These are phyloP conservation scores for Atherinosoma microstoma DNA, from an alignment of 2,797 vertebrate genomes.

Conservation along the genomic window DNA sequence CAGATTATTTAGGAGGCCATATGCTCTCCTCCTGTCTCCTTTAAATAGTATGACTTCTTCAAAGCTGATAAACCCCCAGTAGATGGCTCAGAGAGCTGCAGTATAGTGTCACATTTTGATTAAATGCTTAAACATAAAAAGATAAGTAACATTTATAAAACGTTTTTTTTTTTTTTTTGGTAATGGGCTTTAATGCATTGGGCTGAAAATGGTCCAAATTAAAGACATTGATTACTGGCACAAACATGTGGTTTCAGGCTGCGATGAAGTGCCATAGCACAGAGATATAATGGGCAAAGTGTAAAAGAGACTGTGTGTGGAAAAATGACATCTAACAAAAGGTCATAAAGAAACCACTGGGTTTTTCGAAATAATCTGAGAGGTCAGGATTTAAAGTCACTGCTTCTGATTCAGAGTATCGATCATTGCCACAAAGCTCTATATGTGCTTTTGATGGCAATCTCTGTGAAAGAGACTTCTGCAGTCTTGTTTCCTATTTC, in stretches of 20 bases:
- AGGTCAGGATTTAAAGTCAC: conserved; percentile 46
- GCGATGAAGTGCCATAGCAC: not conserved
- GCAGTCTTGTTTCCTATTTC: conserved; percentile 61
- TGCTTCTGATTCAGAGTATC: conserved; percentile 52
- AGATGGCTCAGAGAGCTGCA: too few species aligned
- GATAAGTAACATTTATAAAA: not conserved
- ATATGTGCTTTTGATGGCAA: conserved; percentile 63
- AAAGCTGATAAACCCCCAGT: too few species aligned
- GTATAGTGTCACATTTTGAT: not conserved
- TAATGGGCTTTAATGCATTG: not conserved
- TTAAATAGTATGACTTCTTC: too few species aligned
- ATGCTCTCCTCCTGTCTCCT: too few species aligned
- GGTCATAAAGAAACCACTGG: conserved; percentile 23
- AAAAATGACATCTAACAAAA: conserved; percentile 44
- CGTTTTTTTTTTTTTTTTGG: not conserved
- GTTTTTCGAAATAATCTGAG: conserved; percentile 57
- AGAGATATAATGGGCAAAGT: conserved; percentile 7
- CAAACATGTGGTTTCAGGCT: not conserved
- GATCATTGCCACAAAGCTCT: conserved; percentile 54
- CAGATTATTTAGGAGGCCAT: too few species aligned
- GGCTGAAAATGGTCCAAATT: not conserved
- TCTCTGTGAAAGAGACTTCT: conserved; percentile 52
- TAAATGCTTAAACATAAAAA: not conserved
- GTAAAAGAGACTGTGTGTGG: conserved; percentile 3
- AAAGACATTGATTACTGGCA: not conserved